Percentiles rank a stretch among this genome's conserved stretches.
phyloP scores from a whole-genome alignment of 2,888 invertebrate genomes.

The Pseudococcus longispinus region DNA sequence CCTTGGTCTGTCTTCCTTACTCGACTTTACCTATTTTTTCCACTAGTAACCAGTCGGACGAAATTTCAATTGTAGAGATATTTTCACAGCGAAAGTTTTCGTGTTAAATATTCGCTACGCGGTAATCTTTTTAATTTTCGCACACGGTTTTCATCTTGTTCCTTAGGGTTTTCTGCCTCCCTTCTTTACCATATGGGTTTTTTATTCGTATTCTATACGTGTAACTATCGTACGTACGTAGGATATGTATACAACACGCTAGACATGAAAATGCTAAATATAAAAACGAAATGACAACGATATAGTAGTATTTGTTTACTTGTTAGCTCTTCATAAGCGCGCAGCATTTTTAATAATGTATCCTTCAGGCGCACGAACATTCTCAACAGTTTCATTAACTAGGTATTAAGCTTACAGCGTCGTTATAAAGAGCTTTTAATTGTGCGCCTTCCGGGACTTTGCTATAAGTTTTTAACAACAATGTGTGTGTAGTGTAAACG shows the following conservation, averaged over 20 bases:
- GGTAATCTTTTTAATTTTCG: constrained; percentile 1
- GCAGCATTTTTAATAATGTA: constrained; percentile 2
- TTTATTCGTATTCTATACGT: neutral
- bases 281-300: neutral
- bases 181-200: neutral
- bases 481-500: neutral
- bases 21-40: neutral
- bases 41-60: neutral
- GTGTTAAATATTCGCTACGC: neutral
- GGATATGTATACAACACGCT: neutral
- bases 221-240: no score
- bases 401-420: neutral
- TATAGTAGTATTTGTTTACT: constrained; percentile 12
- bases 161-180: neutral
- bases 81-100: neutral
- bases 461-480: neutral
- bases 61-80: neutral
- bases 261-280: neutral
- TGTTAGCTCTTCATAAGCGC: neutral
- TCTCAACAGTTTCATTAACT: constrained; percentile 13
- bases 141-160: neutral
- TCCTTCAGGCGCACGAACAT: neutral
- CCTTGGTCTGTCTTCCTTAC: neutral
- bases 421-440: constrained; percentile 6
- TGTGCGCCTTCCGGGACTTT: neutral